Conservation (phyloP, 2,888 invertebrate genomes). For the Perithous albicinctus region DNA sequence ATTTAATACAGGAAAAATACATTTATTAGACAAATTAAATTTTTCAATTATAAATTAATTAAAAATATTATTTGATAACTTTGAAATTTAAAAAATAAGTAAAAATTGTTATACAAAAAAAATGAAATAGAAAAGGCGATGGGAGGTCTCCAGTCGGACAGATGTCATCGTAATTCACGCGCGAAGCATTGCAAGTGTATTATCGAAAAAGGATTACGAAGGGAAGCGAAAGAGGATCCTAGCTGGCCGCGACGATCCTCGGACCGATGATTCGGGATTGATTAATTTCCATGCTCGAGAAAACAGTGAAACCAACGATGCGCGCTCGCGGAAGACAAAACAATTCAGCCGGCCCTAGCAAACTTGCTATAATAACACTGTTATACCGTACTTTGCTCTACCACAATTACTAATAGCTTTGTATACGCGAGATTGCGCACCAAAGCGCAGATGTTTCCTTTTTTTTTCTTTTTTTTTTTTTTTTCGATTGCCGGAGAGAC, state of each 20-base stretch:
- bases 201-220: neutral
- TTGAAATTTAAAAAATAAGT: neutral
- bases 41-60: too few species aligned
- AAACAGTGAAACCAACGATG: slow-evolving; percentile 79
- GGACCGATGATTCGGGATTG: slow-evolving; percentile 75
- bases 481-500: slow-evolving; percentile 57
- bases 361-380: slow-evolving; percentile 21
- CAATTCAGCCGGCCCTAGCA: slow-evolving; percentile 30
- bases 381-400: slow-evolving; percentile 31
- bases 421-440: slow-evolving; percentile 65
- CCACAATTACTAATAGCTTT: slow-evolving; percentile 46
- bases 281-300: slow-evolving; percentile 83
- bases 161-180: neutral
- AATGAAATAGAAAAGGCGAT: neutral
- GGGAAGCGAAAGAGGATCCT: slow-evolving; percentile 20
- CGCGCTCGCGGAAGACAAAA: slow-evolving; percentile 78
- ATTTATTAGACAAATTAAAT: neutral
- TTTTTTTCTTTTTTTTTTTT: too few species aligned
- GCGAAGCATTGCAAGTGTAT: neutral
- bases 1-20: too few species aligned
- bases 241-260: neutral
- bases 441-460: slow-evolving; percentile 71
- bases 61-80: too few species aligned
- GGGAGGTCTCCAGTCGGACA: neutral
- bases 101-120: too few species aligned